Conservation (phyloP, 2,113 vertebrate genomes). For the Lycaon pictus region DNA sequence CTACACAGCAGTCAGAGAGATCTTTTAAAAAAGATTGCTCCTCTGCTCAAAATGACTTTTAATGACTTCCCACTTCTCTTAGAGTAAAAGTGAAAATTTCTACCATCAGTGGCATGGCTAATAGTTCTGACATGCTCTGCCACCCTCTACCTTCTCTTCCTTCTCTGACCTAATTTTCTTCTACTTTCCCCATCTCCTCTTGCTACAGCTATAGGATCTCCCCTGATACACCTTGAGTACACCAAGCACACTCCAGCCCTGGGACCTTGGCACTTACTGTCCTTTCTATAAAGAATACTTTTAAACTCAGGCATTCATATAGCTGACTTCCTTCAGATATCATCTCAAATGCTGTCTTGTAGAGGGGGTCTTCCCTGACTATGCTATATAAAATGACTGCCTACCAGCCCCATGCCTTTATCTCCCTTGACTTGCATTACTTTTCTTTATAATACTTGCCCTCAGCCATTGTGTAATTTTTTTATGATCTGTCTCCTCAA, state of each 20-base stretch:
- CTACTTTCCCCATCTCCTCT: background rate
- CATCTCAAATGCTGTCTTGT: background rate
- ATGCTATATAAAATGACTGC: background rate
- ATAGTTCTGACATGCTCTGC: background rate
- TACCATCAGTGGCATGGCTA: background rate
- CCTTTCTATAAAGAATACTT: background rate
- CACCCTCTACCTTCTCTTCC: background rate
- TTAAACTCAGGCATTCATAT: background rate
- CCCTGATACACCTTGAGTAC: background rate
- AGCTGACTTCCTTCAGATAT: background rate
- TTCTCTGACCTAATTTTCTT: background rate
- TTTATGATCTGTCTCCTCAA: background rate
- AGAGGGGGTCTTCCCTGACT: background rate
- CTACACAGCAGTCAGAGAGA: background rate
- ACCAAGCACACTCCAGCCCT: background rate
- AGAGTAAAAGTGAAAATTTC: background rate
- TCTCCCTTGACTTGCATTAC: background rate
- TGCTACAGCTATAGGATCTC: background rate
- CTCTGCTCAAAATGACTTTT: constrained; percentile 39
- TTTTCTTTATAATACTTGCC: background rate
- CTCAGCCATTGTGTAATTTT: background rate
- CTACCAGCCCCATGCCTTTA: background rate
- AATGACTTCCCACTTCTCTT: background rate
- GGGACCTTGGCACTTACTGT: background rate
- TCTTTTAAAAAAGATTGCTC: background rate